phyloP scores from a whole-genome alignment of 2,113 vertebrate species.

The Pseudolaguvia tuberculata region DNA sequence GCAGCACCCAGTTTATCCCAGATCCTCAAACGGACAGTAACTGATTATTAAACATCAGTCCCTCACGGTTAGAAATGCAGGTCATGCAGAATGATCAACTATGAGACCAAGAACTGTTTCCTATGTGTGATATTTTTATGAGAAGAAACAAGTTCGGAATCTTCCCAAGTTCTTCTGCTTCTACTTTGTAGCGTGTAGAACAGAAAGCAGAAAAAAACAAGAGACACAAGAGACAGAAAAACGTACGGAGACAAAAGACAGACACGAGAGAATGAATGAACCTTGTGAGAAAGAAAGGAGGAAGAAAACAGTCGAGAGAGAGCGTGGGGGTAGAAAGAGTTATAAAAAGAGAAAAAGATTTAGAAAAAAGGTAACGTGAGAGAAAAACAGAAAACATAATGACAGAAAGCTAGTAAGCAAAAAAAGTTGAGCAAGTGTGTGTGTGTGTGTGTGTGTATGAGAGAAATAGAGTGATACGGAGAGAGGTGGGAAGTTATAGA shows the following conservation, averaged over 20 bases:
- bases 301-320: constrained; percentile 11
- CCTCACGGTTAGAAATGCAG: not conserved
- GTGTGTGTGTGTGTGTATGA: no score
- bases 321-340: not conserved
- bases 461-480: not conserved
- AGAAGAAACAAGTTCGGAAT: no score
- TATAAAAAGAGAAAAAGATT: not conserved
- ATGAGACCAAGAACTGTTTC: not conserved
- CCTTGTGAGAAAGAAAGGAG: not conserved
- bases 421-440: no score
- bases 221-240: not conserved
- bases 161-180: not conserved
- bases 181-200: not conserved
- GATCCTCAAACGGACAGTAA: not conserved
- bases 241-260: not conserved
- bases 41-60: not conserved
- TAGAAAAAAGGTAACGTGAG: not conserved
- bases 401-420: not conserved
- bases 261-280: constrained; percentile 36
- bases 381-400: not conserved
- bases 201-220: not conserved
- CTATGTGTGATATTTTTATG: no score
- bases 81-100: not conserved
- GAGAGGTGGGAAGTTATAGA: no score
- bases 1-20: not conserved